Conservation (phyloP, 2,113 vertebrate genomes). For the Nibea albiflora region DNA sequence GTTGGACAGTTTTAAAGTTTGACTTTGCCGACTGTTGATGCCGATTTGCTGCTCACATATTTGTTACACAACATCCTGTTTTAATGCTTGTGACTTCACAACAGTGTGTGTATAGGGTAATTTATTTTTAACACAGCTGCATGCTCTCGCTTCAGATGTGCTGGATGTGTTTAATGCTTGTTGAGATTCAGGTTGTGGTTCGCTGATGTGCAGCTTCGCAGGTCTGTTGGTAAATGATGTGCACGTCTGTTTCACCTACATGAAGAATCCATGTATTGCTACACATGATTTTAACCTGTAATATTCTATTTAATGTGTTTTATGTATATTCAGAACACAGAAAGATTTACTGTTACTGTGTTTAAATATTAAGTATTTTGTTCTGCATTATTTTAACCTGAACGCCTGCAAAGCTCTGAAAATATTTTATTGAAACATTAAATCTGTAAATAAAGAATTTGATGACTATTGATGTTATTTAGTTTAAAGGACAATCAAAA, state of each 20-base stretch:
- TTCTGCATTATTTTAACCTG: conserved; percentile 1
- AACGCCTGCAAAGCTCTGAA: conserved; percentile 5
- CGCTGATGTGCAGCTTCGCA: not conserved
- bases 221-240: not conserved
- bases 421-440: not conserved
- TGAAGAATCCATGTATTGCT: not conserved
- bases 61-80: not conserved
- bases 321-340: not conserved
- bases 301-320: not conserved
- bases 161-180: no score
- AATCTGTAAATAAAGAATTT: conserved; percentile 34
- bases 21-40: not conserved
- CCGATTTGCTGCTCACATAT: not conserved
- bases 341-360: not conserved
- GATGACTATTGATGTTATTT: no score
- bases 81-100: not conserved
- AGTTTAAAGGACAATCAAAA: no score
- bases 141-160: no score
- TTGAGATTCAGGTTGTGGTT: not conserved
- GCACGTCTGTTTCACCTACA: not conserved
- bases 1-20: no score
- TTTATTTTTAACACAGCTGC: not conserved
- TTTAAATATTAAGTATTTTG: not conserved
- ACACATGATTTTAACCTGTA: not conserved
- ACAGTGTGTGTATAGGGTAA: not conserved